Evolutionary conservation across 2,797 vertebrate species (phyloP).

Genomic region (Brotula barbata): DNA sequence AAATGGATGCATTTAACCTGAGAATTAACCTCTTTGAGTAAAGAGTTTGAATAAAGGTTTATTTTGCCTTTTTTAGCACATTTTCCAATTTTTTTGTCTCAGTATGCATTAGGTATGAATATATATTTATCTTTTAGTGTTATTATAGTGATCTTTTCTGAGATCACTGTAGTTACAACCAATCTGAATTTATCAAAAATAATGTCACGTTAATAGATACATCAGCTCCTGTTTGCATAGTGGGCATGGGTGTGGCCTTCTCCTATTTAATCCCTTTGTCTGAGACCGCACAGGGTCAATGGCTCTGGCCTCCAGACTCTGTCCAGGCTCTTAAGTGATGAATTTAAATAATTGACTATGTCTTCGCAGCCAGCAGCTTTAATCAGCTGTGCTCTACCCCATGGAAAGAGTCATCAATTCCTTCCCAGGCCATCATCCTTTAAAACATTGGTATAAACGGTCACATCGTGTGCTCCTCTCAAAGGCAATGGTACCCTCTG

Average conservation of each 20-base stretch:
- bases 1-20: constrained; percentile 5
- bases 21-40: not conserved
- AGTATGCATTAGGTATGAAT: too few relatives aligned
- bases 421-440: not conserved
- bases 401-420: constrained; percentile 17
- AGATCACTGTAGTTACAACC: constrained; percentile 7
- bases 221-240: constrained; percentile 28
- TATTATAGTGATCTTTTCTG: not conserved
- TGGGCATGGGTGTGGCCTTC: not conserved
- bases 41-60: too few relatives aligned
- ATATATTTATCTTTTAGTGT: too few relatives aligned
- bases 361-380: constrained; percentile 4
- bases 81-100: too few relatives aligned
- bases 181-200: constrained; percentile 41
- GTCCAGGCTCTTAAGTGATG: constrained; percentile 31
- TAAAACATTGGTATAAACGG: constrained; percentile 13
- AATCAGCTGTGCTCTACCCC: constrained; percentile 18
- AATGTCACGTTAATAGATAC: constrained; percentile 39
- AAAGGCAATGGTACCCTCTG: constrained; percentile 26
- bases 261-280: not conserved
- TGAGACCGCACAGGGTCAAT: constrained; percentile 4
- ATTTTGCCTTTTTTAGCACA: too few relatives aligned
- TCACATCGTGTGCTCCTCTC: constrained; percentile 4
- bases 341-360: constrained; percentile 58
- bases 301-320: constrained; percentile 24